Percentiles rank a stretch among this genome's conserved stretches.
These are phyloP conservation scores for Orchestia grillus DNA, from an alignment of 1,140 invertebrate species.

Conservation along the genomic window DNA sequence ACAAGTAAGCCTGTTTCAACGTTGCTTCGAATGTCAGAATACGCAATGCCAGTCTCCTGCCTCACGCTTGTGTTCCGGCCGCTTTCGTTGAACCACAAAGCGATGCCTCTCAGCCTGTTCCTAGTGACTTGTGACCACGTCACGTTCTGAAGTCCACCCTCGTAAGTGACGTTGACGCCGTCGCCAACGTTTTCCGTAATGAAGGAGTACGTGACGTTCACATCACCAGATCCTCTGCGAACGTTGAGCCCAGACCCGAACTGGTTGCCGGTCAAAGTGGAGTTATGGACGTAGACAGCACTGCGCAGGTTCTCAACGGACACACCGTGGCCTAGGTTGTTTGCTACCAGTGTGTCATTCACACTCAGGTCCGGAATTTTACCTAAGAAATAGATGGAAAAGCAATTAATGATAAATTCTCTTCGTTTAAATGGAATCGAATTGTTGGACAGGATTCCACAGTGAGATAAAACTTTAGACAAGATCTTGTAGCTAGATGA, in stretches of 20 bases:
- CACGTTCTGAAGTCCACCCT: conserved; percentile 90
- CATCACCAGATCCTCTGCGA: conserved; percentile 86
- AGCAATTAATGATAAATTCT: neutral
- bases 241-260: conserved; percentile 91
- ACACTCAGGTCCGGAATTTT: conserved; percentile 92
- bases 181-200: conserved; percentile 90
- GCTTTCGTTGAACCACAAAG: conserved; percentile 87
- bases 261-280: conserved; percentile 87
- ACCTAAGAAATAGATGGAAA: conserved; percentile 71
- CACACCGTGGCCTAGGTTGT: conserved; percentile 94
- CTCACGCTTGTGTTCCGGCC: conserved; percentile 79
- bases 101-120: conserved; percentile 87
- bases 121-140: conserved; percentile 80
- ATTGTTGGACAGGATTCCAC: conserved; percentile 19
- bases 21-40: conserved; percentile 88
- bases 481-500: neutral
- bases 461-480: neutral
- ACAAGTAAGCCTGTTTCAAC: conserved; percentile 85
- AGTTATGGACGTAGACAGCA: conserved; percentile 83
- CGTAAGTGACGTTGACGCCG: conserved; percentile 80
- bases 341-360: conserved; percentile 83
- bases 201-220: conserved; percentile 90
- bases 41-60: conserved; percentile 88
- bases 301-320: conserved; percentile 87
- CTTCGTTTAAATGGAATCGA: neutral